Base-by-base conservation (phyloP, 2,888 invertebrate species). In the Meta bourneti region DNA sequence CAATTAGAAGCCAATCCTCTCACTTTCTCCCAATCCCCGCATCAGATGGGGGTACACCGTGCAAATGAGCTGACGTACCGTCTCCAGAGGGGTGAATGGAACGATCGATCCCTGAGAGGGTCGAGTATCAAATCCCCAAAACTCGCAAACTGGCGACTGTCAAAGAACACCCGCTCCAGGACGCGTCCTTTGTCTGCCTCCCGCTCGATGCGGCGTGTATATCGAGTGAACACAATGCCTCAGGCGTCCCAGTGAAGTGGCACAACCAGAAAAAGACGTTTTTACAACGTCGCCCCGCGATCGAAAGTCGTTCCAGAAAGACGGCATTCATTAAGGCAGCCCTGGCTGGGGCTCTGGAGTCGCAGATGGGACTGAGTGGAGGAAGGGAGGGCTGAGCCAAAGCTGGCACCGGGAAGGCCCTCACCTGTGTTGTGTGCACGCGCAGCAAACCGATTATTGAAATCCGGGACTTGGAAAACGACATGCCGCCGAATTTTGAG, bases 401-500 rank as follows among this genome's bases (percentile, higher is more conserved):
- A 16, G 81, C 19, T 13, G 80, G 51, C 52, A 54, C 19, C 83
- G 52, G 74, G 84, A 61, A 84, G 34, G 79, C 7, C 51, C 34
- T 88, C 80, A 88, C 88, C 88, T 88, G 88, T 72, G 79, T 34
- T 20, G 13, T 20, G 13, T 61, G 61, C 85, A 52, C n/a, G 49
- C 49, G 16, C 78, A 71, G 61, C 81, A 88, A 88, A 88, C 88
- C 81, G 88, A 88, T 88, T 88, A 81, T 88, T 88, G 88, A 88
- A 88, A 88, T 81, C 74, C 75, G 81, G 74, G 74, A 20, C 13
- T 34, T 78, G n/a, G 72, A 72, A 51, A 81, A n/a, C 49, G 61
- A 74, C 80, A 74, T 69, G 16, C 54, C 61, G 61, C 74, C 13
- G 75, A 81, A 88, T 80, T 80, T 74, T 20, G 71, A 34, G 11